Percentiles rank a stretch among this genome's conserved stretches.
These are phyloP conservation scores for Priocnemis perturbator DNA, from an alignment of 2,888 invertebrate genomes.

Conservation along the genomic window DNA sequence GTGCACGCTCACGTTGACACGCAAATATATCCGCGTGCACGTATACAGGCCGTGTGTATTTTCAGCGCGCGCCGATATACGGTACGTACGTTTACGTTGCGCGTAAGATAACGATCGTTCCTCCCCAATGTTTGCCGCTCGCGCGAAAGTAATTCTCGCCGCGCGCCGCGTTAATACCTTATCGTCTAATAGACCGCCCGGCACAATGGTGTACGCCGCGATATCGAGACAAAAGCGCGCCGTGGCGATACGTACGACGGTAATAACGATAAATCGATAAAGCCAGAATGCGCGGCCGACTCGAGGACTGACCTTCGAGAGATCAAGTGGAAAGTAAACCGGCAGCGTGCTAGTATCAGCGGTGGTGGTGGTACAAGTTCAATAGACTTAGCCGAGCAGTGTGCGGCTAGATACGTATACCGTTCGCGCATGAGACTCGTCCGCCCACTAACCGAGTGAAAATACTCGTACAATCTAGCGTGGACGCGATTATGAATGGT, in stretches of 20 bases:
- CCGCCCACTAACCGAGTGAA: neutral
- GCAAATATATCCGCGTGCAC: no score
- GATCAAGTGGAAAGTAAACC: slow-evolving; percentile 46
- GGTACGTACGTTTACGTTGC: no score
- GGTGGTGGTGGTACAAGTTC: slow-evolving; percentile 34
- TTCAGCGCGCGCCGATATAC: no score
- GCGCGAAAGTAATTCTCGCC: slow-evolving; percentile 1
- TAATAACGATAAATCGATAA: slow-evolving; percentile 24
- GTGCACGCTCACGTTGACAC: no score
- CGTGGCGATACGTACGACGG: slow-evolving; percentile 8
- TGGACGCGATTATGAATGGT: no score
- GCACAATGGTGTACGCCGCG: slow-evolving; percentile 3
- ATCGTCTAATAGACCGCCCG: neutral
- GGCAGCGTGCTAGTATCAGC: slow-evolving; percentile 16
- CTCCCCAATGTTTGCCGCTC: no score
- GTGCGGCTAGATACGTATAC: neutral
- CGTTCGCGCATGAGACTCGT: neutral
- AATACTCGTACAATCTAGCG: neutral
- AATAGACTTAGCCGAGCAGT: slow-evolving; percentile 20
- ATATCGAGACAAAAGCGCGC: slow-evolving; percentile 11
- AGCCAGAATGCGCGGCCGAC: slow-evolving; percentile 22
- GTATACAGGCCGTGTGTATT: no score
- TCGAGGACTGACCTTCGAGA: slow-evolving; percentile 36
- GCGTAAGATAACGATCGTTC: no score
- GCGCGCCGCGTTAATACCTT: neutral